Evolutionary conservation across 2,888 invertebrate species (phyloP).

Genomic region (Harpalus rufipes): DNA sequence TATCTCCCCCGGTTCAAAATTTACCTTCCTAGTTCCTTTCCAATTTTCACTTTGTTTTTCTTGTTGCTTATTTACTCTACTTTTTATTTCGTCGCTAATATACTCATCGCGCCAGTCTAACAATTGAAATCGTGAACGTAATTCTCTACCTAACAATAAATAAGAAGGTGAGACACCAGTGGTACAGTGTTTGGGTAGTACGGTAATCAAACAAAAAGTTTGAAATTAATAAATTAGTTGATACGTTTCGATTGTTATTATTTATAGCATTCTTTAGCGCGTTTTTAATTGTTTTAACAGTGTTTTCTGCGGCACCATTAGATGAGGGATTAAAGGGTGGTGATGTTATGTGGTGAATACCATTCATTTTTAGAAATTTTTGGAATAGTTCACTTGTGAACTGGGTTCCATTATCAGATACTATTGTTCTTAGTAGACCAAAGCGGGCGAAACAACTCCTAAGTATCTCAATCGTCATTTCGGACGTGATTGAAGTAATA

Average conservation of each 20-base stretch:
- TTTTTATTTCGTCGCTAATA: constrained; percentile 14
- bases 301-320: constrained; percentile 67
- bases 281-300: constrained; percentile 68
- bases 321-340: constrained; percentile 53
- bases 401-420: constrained; percentile 68
- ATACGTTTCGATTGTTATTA: constrained; percentile 57
- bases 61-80: constrained; percentile 57
- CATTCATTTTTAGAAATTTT: constrained; percentile 67
- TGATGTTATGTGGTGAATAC: constrained; percentile 66
- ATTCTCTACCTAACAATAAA: constrained; percentile 64
- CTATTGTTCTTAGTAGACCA: constrained; percentile 67
- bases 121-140: constrained; percentile 54
- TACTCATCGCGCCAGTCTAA: constrained; percentile 24
- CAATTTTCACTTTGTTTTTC: constrained; percentile 62
- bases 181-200: constrained; percentile 65
- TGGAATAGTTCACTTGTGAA: constrained; percentile 68
- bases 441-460: constrained; percentile 62
- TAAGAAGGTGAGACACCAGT: constrained; percentile 65
- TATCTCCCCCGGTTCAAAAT: constrained; percentile 58
- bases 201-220: constrained; percentile 69
- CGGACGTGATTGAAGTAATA: constrained; percentile 30
- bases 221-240: constrained; percentile 51
- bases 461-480: constrained; percentile 62
- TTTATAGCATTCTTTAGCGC: constrained; percentile 67
- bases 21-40: constrained; percentile 40